Evolutionary conservation across 2,888 invertebrate species (phyloP).

Genomic region (Clusia tigrina): DNA sequence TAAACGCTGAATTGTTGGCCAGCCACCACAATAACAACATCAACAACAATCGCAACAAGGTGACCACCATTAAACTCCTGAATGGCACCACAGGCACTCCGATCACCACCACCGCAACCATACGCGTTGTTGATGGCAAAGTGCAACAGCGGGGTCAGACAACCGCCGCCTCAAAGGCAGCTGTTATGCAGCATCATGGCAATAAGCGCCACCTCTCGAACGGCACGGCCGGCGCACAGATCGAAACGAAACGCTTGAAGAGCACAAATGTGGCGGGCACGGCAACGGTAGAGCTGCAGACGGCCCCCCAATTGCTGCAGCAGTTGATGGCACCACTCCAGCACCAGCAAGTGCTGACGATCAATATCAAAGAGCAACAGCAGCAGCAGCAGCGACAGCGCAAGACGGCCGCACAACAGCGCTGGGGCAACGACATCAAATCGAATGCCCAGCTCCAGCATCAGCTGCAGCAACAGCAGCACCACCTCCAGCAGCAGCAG

Average conservation of each 20-base stretch:
- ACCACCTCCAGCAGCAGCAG: conserved; percentile 60
- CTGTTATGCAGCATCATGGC: conserved; percentile 39
- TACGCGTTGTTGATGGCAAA: conserved; percentile 53
- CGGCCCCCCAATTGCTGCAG: conserved; percentile 68
- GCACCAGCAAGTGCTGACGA: conserved; percentile 50
- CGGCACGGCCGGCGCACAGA: conserved; percentile 37
- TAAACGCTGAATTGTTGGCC: conserved; percentile 38
- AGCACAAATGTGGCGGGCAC: conserved; percentile 36
- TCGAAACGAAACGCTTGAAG: conserved; percentile 59
- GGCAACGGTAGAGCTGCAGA: conserved; percentile 48
- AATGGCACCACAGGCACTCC: conserved; percentile 43
- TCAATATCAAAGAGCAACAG: conserved; percentile 30
- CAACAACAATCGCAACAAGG: conserved; percentile 30
- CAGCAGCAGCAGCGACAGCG: conserved; percentile 43
- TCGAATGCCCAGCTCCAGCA: conserved; percentile 1
- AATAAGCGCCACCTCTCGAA: conserved; percentile 54
- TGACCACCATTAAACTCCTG: conserved; percentile 45
- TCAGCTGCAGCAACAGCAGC: conserved; percentile 46
- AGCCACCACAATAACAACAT: conserved; percentile 13
- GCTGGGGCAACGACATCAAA: conserved; percentile 55
- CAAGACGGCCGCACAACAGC: conserved; percentile 31
- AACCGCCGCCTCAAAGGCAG: conserved; percentile 22
- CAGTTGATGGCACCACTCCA: conserved; percentile 67
- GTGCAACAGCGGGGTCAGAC: conserved; percentile 24
- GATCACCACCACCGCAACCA: conserved; percentile 49